Evolutionary conservation across 2,113 vertebrate genomes (phyloP), one percentile per base, ranked within the genome.

Genomic region (Cheilinus undulatus): DNA sequence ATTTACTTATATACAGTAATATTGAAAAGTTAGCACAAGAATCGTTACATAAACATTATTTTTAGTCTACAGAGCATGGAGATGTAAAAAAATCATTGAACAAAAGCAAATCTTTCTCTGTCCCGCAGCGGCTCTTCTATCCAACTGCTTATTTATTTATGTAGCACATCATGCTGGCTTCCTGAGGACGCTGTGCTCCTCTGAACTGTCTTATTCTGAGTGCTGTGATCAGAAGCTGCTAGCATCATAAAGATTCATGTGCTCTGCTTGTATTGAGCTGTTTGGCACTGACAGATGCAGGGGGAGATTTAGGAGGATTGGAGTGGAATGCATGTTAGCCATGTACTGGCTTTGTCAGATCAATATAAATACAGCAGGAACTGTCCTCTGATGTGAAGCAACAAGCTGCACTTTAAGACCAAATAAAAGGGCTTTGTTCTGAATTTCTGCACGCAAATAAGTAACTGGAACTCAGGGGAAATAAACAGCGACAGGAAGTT

Each of bases 241-340:
- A n/a, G 73, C 73, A 43, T 57, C 42, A 51, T 14, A 38, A 58
- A 74, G 62, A 69, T 43, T 73, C 72, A 45, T 78, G 34, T 11
- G 66, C 67, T 67, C 24, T 20, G 69, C 36, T 63, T 12, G 38
- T 53, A 43, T 66, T 40, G 74, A 73, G 79, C 77, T 30, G 68
- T 72, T 63, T 69, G 80, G 42, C 71, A 52, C 61, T 46, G 66
- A 66, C 69, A 56, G 71, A 77, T 69, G 72, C 75, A 65, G 59
- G 13, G 28, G 46, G 58, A 82, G 80, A 78, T 73, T 84, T 69
- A 64, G 42, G 22, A 7, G 72, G 80, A 83, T 69, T 67, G 59
- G 20, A 82, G 63, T 62, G n/a, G 51, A 70, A 70, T 11, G 78
- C 62, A 54, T 23, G 28, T 64, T 62, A 69, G 46, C 51, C 43